Percentiles rank a stretch among this genome's conserved stretches.
Conservation (phyloP, 2,888 invertebrate species). For the Lepidocyrtinus sp. region DNA sequence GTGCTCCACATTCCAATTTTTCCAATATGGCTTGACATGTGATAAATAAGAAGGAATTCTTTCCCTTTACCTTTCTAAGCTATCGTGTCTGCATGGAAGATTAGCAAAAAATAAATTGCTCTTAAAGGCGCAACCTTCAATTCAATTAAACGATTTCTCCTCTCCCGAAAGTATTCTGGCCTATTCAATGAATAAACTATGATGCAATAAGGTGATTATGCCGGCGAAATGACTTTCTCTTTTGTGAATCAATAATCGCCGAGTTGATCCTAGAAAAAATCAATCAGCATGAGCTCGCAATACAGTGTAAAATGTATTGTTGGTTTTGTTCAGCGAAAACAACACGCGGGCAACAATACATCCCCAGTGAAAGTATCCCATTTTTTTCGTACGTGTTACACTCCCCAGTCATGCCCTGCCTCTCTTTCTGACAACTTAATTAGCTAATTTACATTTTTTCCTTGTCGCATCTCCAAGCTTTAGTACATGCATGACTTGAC, state of each 20-base stretch:
- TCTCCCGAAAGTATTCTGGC: too few species aligned
- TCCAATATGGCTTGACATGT: slow-evolving; percentile 7
- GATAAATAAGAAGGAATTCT: slow-evolving; percentile 11
- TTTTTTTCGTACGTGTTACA: neutral
- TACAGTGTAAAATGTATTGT: neutral
- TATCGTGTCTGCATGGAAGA: neutral
- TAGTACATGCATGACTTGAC: neutral
- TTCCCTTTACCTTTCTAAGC: neutral
- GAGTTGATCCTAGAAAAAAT: neutral
- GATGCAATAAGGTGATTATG: neutral
- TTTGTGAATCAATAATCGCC: neutral
- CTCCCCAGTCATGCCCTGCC: neutral
- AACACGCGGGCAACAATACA: neutral
- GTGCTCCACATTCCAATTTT: slow-evolving; percentile 11
- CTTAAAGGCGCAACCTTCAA: neutral
- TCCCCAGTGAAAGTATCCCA: neutral
- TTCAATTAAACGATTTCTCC: too few species aligned
- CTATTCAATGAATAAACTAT: too few species aligned
- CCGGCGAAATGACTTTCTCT: neutral
- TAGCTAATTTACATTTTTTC: slow-evolving; percentile 12
- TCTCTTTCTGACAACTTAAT: slow-evolving; percentile 1
- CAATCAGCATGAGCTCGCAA: slow-evolving; percentile 4
- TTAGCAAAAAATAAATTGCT: neutral
- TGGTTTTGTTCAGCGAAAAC: neutral
- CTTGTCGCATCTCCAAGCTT: neutral